These are phyloP conservation scores for Hypomecis atomaria DNA, from an alignment of 2,888 invertebrate species.

Conservation along the genomic window DNA sequence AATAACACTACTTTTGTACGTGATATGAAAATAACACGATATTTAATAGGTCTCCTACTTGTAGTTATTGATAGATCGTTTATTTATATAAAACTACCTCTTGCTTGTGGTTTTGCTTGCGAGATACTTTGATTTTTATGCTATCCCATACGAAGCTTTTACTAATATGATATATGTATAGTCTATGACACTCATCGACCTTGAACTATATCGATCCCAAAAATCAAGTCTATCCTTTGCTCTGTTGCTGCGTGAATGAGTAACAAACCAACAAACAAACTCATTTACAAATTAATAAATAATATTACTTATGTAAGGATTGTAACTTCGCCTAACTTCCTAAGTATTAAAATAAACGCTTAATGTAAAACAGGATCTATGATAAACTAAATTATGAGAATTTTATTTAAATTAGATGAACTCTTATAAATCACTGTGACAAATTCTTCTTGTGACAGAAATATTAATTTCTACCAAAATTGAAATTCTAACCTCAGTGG, in stretches of 20 bases:
- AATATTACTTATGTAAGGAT: no score
- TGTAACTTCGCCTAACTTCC: no score
- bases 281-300: no score
- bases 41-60: neutral
- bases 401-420: constrained; percentile 17
- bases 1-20: constrained; percentile 19
- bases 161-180: no score
- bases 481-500: constrained; percentile 17
- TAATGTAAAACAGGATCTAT: neutral
- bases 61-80: neutral
- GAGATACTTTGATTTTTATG: no score
- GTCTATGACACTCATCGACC: no score
- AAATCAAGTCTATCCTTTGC: no score
- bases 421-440: neutral
- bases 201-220: no score
- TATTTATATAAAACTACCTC: neutral
- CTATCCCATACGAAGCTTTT: no score
- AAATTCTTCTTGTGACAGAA: constrained; percentile 9
- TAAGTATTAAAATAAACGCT: neutral
- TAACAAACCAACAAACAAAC: no score
- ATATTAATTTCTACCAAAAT: constrained; percentile 19
- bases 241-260: no score
- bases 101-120: no score
- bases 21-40: constrained; percentile 8
- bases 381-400: constrained; percentile 1